phyloP scores from a whole-genome alignment of 2,113 vertebrate genomes.

The Pseudorhombus dupliciocellatus region DNA sequence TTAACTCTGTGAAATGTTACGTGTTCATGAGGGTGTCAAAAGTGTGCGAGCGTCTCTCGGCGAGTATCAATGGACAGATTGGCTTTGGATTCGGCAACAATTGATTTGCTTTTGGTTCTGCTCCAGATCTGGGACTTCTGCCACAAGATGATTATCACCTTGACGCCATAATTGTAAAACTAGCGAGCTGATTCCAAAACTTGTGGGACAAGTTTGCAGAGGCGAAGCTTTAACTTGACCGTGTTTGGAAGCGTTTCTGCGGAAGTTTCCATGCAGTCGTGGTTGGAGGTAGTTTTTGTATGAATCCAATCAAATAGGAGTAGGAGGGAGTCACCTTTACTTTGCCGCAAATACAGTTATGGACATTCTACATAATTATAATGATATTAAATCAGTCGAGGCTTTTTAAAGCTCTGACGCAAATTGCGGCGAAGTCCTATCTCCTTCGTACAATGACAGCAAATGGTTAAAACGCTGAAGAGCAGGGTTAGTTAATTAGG shows the following conservation, averaged over 20 bases:
- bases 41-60: neutral
- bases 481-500: neutral
- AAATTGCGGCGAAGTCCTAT: neutral
- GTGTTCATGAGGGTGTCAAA: neutral
- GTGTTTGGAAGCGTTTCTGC: constrained; percentile 46
- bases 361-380: neutral
- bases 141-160: constrained; percentile 64
- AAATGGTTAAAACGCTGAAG: neutral
- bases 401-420: constrained; percentile 9
- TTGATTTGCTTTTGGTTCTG: constrained; percentile 38
- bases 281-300: neutral
- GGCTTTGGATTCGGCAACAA: constrained; percentile 41
- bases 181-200: constrained; percentile 28
- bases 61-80: constrained; percentile 37
- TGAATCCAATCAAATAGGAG: constrained; percentile 10
- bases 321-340: constrained; percentile 23
- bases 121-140: constrained; percentile 65
- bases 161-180: constrained; percentile 43
- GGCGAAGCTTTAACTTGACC: constrained; percentile 21
- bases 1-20: neutral
- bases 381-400: neutral
- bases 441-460: neutral
- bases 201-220: constrained; percentile 41
- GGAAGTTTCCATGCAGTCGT: constrained; percentile 4
- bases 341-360: constrained; percentile 18